Conservation (phyloP, 2,888 invertebrate species). For the Chrysolina americana region DNA sequence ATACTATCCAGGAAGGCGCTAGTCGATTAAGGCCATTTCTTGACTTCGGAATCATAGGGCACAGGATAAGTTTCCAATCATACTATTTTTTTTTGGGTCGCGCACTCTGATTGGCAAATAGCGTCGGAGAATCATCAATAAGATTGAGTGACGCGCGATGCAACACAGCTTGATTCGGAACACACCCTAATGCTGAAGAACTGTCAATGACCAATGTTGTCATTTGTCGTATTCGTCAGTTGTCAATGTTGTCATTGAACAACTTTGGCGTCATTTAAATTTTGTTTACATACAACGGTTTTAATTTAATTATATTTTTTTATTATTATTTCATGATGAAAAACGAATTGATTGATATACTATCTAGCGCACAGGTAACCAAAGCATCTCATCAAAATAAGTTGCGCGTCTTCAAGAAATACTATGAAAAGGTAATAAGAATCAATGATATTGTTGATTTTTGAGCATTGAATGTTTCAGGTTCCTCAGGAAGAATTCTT, state of each 20-base stretch:
- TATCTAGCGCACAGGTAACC: constrained; percentile 49
- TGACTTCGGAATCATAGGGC: too few species aligned
- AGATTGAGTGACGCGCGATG: too few species aligned
- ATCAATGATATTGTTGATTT: not conserved
- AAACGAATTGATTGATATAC: constrained; percentile 44
- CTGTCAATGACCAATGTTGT: too few species aligned
- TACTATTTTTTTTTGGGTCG: too few species aligned
- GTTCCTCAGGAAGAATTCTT: constrained; percentile 46
- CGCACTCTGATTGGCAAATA: too few species aligned
- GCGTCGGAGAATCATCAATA: too few species aligned
- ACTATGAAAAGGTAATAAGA: constrained; percentile 51
- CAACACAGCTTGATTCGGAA: too few species aligned
- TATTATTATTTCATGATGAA: constrained; percentile 36
- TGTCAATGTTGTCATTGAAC: not conserved
- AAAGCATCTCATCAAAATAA: constrained; percentile 53
- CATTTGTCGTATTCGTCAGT: not conserved
- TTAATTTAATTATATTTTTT: constrained; percentile 31
- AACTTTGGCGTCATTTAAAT: constrained; percentile 19
- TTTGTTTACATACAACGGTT: constrained; percentile 40
- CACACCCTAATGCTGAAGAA: too few species aligned
- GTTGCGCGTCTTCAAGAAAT: constrained; percentile 48
- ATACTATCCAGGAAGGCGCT: too few species aligned
- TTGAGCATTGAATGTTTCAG: constrained; percentile 38
- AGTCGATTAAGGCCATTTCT: too few species aligned
- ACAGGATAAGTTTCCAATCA: too few species aligned